Evolutionary conservation across 2,113 vertebrate species (phyloP).

Genomic region (Dipodomys spectabilis): DNA sequence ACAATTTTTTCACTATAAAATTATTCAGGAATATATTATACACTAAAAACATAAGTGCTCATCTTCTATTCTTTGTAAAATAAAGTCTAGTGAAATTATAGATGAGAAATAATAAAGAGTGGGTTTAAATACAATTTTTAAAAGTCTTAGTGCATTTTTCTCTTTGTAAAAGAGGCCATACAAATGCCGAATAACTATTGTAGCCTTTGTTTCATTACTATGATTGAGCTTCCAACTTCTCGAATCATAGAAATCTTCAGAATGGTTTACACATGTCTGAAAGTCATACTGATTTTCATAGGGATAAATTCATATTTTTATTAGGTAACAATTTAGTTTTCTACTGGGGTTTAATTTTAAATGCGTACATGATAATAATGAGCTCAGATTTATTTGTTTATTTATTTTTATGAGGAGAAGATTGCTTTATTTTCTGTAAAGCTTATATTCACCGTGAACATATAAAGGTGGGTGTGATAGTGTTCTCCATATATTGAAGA

Average conservation of each 20-base stretch:
- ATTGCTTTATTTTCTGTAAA: constrained; percentile 13
- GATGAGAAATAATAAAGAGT: constrained; percentile 10
- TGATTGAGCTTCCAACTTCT: background rate
- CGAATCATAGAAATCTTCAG: background rate
- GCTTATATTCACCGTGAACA: background rate
- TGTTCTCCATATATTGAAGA: background rate
- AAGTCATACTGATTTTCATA: background rate
- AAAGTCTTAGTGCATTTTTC: background rate
- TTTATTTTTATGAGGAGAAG: background rate
- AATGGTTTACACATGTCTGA: background rate
- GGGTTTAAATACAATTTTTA: background rate
- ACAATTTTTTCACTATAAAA: background rate
- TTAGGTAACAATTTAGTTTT: constrained; percentile 8
- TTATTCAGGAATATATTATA: constrained; percentile 15
- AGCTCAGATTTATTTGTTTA: background rate
- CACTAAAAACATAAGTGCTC: background rate
- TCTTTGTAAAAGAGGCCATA: background rate
- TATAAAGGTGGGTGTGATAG: too few species aligned
- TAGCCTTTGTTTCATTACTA: background rate
- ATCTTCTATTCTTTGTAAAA: constrained; percentile 25
- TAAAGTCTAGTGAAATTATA: constrained; percentile 20
- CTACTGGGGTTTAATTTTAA: background rate
- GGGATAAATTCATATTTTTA: background rate
- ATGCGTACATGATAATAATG: background rate
- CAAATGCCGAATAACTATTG: background rate